Evolutionary conservation across 2,888 invertebrate genomes (phyloP), one percentile per base, ranked within the genome.

Genomic region (Drosophila atroscutellata): DNA sequence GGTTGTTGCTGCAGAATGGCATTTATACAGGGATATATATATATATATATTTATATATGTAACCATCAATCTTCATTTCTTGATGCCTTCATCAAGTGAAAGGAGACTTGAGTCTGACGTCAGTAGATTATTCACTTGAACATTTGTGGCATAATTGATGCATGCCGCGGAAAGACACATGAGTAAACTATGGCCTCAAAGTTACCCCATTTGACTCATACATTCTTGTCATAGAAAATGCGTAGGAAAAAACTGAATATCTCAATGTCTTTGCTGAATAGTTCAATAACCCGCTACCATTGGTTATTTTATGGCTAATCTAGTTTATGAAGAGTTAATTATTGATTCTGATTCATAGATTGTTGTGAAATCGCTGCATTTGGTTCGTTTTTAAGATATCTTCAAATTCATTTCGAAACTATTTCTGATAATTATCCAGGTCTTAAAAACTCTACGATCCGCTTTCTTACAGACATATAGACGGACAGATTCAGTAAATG

Each of bases 261-360:
- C 30, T 55, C 58, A 49, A 77, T 65, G 58, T 24, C 30, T 52
- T 61, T 47, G 54, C 34, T 69, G n/a, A n/a, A 26, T 55, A 39
- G 77, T 77, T 77, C 78, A 75, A 75, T 64, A 74, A 71, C 70
- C 78, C 49, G 58, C 26, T 49, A 42, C 4, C 54, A 55, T 77
- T 77, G 73, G 50, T 51, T 30, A 69, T 57, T 20, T 36, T 62
- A 20, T 61, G 28, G 32, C 51, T 26, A 55, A 52, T 30, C 20
- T 60, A 26, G 8, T 30, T 52, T 24, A 20, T 30, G 28, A 32
- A 3, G 15, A n/a, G 26, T 15, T 42, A 54, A 49, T 50, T 61
- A 56, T 52, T 37, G 50, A 55, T 47, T 50, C 70, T 66, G 76
- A 76, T 49, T 75, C 75, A 76, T 56, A 20, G 7, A 15, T 30